Evolutionary conservation across 1,140 invertebrate species (phyloP).

Genomic region (Pseudomyrmex cubaensis): DNA sequence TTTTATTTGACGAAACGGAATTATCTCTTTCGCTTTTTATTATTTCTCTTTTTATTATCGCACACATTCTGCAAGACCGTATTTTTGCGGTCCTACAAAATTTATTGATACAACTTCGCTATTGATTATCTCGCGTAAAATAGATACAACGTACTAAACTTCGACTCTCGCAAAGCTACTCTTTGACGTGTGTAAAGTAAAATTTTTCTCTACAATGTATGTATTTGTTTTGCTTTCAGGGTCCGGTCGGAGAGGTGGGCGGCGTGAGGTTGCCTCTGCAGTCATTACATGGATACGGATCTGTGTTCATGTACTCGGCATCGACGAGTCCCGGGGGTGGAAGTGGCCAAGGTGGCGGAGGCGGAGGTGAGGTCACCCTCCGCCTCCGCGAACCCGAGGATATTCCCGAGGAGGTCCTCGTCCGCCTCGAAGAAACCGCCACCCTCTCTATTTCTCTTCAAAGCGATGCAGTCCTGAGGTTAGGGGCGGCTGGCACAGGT

Average conservation of each 20-base stretch:
- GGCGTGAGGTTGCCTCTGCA: conserved; percentile 85
- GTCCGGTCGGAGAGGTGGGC: conserved; percentile 85
- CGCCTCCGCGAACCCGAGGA: conserved; percentile 85
- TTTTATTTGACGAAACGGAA: conserved; percentile 26
- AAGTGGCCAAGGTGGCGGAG: conserved; percentile 79
- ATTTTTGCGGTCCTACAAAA: conserved; percentile 16
- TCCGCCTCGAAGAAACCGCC: conserved; percentile 85
- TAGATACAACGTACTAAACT: background rate
- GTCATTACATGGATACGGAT: conserved; percentile 85
- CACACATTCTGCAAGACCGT: background rate
- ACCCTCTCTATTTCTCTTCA: conserved; percentile 85
- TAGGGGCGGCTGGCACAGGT: conserved; percentile 83
- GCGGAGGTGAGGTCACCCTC: conserved; percentile 84
- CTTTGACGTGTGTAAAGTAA: background rate
- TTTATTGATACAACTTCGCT: background rate
- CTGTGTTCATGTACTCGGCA: conserved; percentile 86
- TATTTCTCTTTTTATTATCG: background rate
- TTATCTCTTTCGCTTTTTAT: background rate
- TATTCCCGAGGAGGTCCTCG: conserved; percentile 85
- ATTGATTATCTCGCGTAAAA: conserved; percentile 9
- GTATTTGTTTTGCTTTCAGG: conserved; percentile 75
- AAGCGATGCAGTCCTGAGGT: conserved; percentile 83
- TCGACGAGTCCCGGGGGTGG: conserved; percentile 84
- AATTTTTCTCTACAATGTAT: background rate
- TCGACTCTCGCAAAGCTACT: background rate